phyloP scores from a whole-genome alignment of 2,113 vertebrate species.

The cattle (Bos taurus) region DNA sequence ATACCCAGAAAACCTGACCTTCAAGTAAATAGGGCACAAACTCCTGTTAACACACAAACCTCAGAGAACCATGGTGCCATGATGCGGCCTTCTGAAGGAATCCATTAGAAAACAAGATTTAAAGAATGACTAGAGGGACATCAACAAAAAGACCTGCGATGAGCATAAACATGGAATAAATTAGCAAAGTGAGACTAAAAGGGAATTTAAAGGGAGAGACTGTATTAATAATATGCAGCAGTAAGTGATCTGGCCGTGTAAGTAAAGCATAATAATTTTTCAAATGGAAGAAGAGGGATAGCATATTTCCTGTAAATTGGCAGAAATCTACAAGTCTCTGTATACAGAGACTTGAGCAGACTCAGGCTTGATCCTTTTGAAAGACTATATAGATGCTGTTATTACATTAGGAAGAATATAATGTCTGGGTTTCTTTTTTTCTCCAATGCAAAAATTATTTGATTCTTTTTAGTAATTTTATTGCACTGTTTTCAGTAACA shows the following conservation, averaged over 20 bases:
- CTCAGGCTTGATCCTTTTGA: not conserved
- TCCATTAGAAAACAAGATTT: not conserved
- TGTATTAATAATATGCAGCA: not conserved
- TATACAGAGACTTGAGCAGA: not conserved
- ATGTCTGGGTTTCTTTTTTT: not conserved
- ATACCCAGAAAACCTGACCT: not conserved
- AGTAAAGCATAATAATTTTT: not conserved
- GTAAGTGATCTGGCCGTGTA: not conserved
- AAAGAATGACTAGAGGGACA: not conserved
- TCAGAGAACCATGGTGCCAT: not conserved
- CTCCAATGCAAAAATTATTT: not conserved
- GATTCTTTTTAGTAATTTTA: not conserved
- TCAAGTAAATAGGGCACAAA: not conserved
- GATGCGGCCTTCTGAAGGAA: not conserved
- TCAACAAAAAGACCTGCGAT: not conserved
- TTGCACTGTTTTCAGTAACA: not conserved
- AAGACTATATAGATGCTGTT: not conserved
- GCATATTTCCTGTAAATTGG: not conserved
- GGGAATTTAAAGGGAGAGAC: not conserved
- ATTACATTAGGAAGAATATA: not conserved
- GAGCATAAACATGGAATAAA: not conserved
- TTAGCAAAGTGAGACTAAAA: not conserved
- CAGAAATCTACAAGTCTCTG: not conserved
- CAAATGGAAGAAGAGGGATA: not conserved
- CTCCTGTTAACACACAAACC: not conserved